A percentile compares a stretch with the other conserved stretches of the same genome.
Conservation (phyloP, 2,797 vertebrate genomes). For the Sparus aurata region DNA sequence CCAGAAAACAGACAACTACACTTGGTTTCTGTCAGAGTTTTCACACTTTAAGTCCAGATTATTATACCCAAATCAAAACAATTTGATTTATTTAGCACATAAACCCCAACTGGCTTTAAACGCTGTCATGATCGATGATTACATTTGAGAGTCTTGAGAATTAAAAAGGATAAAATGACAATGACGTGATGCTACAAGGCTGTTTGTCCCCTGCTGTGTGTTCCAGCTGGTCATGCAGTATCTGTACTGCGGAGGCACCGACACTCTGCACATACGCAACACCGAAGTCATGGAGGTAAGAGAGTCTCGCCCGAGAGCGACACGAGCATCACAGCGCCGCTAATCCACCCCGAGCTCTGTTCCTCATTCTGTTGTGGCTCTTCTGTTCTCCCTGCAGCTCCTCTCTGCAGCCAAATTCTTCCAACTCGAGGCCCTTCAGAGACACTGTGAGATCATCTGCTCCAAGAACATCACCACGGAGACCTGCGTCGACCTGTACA, state of each 20-base stretch:
- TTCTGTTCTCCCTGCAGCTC: constrained; percentile 86
- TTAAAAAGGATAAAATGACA: too few species aligned
- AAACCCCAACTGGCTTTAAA: too few species aligned
- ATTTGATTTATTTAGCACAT: too few species aligned
- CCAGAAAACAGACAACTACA: too few species aligned
- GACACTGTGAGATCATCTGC: constrained; percentile 99
- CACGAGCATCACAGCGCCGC: constrained; percentile 10
- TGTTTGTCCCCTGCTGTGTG: constrained; percentile 51
- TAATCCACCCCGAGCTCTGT: constrained; percentile 38
- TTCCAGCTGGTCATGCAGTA: constrained; percentile 99
- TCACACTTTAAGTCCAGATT: too few species aligned
- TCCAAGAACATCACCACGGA: constrained; percentile 98
- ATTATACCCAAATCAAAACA: too few species aligned
- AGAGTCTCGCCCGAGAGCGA: neutral
- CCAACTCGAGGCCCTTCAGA: constrained; percentile 98
- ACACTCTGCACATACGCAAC: constrained; percentile 97
- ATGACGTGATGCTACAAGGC: neutral
- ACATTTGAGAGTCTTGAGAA: too few species aligned
- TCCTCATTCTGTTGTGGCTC: constrained; percentile 46
- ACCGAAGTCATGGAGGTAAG: constrained; percentile 98
- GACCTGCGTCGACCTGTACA: constrained; percentile 99
- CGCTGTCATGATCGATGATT: too few species aligned
- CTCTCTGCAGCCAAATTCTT: constrained; percentile 99
- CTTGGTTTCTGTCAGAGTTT: too few species aligned
- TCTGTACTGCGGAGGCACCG: constrained; percentile 96